A percentile compares a stretch with the other conserved stretches of the same genome.
Evolutionary conservation across 2,113 vertebrate genomes (phyloP).

Genomic region (Bos taurus): DNA sequence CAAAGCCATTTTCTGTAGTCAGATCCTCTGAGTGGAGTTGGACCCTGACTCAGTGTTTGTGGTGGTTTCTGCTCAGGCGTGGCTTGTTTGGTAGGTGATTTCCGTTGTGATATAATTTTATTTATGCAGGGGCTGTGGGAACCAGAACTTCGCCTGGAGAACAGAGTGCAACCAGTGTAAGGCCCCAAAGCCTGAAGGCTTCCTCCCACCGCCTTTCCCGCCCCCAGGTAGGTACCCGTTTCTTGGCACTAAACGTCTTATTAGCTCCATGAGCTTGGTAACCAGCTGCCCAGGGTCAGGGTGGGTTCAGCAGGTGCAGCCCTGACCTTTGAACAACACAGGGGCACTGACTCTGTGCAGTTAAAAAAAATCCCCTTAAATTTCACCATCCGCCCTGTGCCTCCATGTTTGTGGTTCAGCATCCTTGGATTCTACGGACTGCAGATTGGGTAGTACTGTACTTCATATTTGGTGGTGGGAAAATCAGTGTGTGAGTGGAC

Average conservation of each 20-base stretch:
- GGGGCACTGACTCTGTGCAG: neutral
- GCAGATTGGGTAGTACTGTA: neutral
- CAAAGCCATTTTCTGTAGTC: neutral
- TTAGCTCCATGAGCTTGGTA: neutral
- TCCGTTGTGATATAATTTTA: neutral
- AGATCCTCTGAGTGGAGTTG: neutral
- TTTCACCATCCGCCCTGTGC: neutral
- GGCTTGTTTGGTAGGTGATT: neutral
- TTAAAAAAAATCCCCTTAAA: neutral
- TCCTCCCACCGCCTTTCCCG: constrained; percentile 92
- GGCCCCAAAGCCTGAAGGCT: constrained; percentile 95
- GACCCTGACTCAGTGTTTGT: neutral
- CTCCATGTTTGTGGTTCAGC: neutral
- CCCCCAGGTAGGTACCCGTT: constrained; percentile 84
- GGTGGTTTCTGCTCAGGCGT: neutral
- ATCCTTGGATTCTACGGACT: rapidly evolving
- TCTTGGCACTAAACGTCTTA: neutral
- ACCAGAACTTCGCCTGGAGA: constrained; percentile 99
- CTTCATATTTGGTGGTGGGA: neutral
- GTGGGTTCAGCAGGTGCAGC: neutral
- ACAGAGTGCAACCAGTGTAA: constrained; percentile 99
- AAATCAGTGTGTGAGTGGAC: neutral
- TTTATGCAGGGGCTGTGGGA: constrained; percentile 90
- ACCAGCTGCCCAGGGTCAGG: neutral
- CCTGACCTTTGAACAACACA: neutral